Evolutionary conservation across 2,797 vertebrate genomes (phyloP), one percentile per base, ranked within the genome.

Genomic region (Enteromius argenteus): DNA sequence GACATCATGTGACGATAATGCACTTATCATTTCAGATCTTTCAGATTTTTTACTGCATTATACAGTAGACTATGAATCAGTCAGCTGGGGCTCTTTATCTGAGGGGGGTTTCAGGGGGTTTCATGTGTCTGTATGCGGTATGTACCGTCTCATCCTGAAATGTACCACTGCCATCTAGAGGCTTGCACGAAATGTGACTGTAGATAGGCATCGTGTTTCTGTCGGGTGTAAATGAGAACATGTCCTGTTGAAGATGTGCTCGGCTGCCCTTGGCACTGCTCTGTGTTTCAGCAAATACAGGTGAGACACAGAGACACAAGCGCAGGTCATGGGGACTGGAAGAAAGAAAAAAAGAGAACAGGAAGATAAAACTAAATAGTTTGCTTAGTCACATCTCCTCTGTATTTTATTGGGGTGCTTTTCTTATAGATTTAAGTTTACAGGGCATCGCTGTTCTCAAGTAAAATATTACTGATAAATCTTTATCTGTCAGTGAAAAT

Each of bases 121-220:
- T 67, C 44, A 79, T 35, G 15, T 53, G 62, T 67, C 44, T 35
- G 44, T 49, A 1, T 67, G 62, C 14, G 11, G 17, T 2, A 64
- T 58, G 32, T 79, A n/a, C 53, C 21, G 1, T 53, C 32, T 56
- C 35, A 4, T 80, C 60, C 17, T 42, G 67, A 87, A 84, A 84
- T 60, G 81, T 79, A 84, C 79, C 72, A 85, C 81, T 87, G 84
- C 86, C 88, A 89, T 89, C 88, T 87, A 81, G 71, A 69, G 86
- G 23, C 44, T 79, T 39, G n/a, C 1, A 35, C 44, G 30, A 51
- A 44, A 62, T 44, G 30, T 51, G 44, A 44, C 32, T 39, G 21
- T 5, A 74, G 86, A 79, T 30, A 67, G 49, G 21, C 68, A 32
- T 64, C 37, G 2, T 58, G 46, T 60, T 77, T 81, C 69, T 79